These are phyloP conservation scores for Catharus fuscescens DNA, from an alignment of 2,113 vertebrate genomes.

Conservation along the genomic window DNA sequence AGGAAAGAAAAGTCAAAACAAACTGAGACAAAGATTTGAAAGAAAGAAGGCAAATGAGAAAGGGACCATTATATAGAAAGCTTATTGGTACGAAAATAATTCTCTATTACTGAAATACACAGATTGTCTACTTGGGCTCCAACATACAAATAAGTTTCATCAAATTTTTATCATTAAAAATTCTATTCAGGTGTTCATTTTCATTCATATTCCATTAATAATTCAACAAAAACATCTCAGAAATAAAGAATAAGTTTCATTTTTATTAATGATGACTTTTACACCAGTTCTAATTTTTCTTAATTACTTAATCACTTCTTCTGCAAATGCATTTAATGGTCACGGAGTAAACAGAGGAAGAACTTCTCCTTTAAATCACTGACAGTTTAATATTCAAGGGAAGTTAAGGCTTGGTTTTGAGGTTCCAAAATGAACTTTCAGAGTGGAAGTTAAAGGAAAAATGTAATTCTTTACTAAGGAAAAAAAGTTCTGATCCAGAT, in stretches of 20 bases:
- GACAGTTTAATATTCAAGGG: background rate
- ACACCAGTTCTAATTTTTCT: background rate
- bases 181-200: background rate
- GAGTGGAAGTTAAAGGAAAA: background rate
- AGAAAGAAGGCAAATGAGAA: background rate
- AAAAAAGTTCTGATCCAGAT: background rate
- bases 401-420: background rate
- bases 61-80: background rate
- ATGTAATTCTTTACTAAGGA: background rate
- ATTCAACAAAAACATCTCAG: background rate
- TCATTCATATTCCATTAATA: background rate
- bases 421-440: background rate
- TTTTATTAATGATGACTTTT: background rate
- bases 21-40: background rate
- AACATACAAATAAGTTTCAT: background rate
- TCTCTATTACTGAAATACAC: background rate
- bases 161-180: background rate
- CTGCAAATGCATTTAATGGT: background rate
- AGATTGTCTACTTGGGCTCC: background rate
- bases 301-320: background rate
- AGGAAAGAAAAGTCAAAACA: background rate
- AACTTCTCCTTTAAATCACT: background rate
- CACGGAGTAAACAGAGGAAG: background rate
- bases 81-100: background rate
- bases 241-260: background rate